A percentile compares a stretch with the other conserved stretches of the same genome.
These are phyloP conservation scores for Eumaeus atala DNA, from an alignment of 1,140 invertebrate genomes.

Conservation along the genomic window DNA sequence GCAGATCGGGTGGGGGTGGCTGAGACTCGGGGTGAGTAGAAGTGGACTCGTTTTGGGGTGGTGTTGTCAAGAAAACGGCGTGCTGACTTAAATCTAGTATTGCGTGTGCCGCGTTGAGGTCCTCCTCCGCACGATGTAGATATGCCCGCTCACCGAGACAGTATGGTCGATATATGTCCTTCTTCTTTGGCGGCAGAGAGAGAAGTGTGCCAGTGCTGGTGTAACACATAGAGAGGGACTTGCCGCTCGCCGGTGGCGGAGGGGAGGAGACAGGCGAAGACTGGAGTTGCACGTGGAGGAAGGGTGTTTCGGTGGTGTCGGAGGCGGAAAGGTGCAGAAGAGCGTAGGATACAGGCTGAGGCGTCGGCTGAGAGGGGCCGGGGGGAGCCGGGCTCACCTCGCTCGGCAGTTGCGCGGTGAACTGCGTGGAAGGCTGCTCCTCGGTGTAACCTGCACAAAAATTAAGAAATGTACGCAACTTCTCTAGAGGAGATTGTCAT, in stretches of 20 bases:
- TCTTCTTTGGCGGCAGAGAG: slow-evolving; percentile 89
- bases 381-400: slow-evolving; percentile 73
- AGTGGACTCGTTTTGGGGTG: slow-evolving; percentile 77
- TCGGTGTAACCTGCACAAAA: slow-evolving; percentile 75
- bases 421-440: slow-evolving; percentile 77
- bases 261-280: slow-evolving; percentile 65
- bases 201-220: slow-evolving; percentile 87
- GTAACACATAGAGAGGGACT: slow-evolving; percentile 86
- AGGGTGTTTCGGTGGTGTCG: slow-evolving; percentile 64
- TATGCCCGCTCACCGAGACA: slow-evolving; percentile 82
- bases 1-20: slow-evolving; percentile 36
- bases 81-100: slow-evolving; percentile 90
- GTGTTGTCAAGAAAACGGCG: slow-evolving; percentile 80
- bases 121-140: slow-evolving; percentile 81
- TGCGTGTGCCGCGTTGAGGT: slow-evolving; percentile 88
- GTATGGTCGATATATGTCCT: slow-evolving; percentile 90
- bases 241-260: slow-evolving; percentile 75
- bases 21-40: slow-evolving; percentile 78
- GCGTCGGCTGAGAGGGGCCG: slow-evolving; percentile 57
- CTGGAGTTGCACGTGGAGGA: slow-evolving; percentile 60
- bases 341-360: slow-evolving; percentile 77
- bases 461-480: background rate
- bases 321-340: slow-evolving; percentile 78
- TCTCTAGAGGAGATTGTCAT: too few relatives aligned
- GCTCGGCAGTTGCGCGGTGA: slow-evolving; percentile 76